These are phyloP conservation scores for Stegostoma tigrinum DNA, from an alignment of 2,113 vertebrate species.

Conservation along the genomic window DNA sequence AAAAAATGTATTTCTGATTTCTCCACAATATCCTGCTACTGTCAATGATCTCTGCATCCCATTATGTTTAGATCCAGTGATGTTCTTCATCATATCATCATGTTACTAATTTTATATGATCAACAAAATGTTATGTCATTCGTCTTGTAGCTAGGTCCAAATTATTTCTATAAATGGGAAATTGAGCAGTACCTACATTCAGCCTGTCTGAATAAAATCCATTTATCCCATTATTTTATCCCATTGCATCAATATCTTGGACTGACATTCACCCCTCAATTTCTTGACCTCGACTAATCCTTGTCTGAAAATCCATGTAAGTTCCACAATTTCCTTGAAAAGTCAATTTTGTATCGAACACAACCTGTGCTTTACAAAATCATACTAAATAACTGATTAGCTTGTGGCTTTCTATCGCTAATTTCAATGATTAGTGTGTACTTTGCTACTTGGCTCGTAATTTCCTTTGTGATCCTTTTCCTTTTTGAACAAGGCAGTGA, in stretches of 20 bases:
- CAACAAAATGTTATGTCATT: background rate
- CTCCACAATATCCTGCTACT: background rate
- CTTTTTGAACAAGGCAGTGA: background rate
- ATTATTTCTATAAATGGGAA: background rate
- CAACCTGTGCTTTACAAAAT: background rate
- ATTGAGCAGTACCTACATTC: background rate
- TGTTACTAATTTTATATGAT: background rate
- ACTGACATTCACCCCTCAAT: background rate
- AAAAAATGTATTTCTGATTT: background rate
- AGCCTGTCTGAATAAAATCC: background rate
- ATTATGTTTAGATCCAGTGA: background rate
- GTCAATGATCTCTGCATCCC: background rate
- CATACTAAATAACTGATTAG: background rate
- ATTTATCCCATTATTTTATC: background rate
- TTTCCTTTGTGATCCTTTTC: background rate
- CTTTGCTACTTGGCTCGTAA: background rate
- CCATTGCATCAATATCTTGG: background rate
- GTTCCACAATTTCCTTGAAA: background rate
- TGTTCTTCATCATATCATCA: background rate
- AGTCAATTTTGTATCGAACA: background rate
- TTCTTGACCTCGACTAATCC: background rate
- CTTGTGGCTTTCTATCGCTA: background rate
- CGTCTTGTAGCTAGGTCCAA: background rate
- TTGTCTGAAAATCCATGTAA: background rate
- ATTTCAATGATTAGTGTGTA: background rate